Evolutionary conservation across 2,888 invertebrate species (phyloP).

Genomic region (Plagodis pulveraria): DNA sequence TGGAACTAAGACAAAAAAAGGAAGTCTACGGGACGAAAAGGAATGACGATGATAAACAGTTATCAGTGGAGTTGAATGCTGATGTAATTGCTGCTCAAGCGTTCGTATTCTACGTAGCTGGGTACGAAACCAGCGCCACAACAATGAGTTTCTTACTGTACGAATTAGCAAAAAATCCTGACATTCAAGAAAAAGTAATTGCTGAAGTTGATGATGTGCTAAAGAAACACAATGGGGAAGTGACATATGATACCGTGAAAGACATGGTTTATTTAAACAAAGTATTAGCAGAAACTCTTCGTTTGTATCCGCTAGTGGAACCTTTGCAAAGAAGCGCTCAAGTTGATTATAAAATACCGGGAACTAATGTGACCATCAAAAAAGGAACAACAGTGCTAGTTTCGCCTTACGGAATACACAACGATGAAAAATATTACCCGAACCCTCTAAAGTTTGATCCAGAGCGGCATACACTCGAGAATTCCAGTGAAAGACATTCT

Average conservation of each 20-base stretch:
- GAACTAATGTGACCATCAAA: constrained; percentile 55
- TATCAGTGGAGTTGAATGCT: constrained; percentile 50
- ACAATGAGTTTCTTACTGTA: constrained; percentile 62
- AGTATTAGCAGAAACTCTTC: constrained; percentile 64
- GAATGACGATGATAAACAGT: constrained; percentile 28
- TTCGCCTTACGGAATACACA: constrained; percentile 64
- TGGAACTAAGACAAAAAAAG: constrained; percentile 50
- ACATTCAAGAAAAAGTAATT: constrained; percentile 61
- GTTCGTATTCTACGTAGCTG: constrained; percentile 71
- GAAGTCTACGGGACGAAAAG: constrained; percentile 38
- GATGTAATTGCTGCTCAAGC: constrained; percentile 64
- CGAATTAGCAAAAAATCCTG: constrained; percentile 60
- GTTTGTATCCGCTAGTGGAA: constrained; percentile 72
- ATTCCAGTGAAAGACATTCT: constrained; percentile 50
- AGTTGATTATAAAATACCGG: constrained; percentile 59
- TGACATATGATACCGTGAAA: constrained; percentile 63
- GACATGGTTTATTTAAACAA: constrained; percentile 69
- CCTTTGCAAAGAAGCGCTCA: constrained; percentile 59
- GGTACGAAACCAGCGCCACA: constrained; percentile 73
- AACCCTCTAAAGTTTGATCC: constrained; percentile 71
- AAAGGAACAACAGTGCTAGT: constrained; percentile 58
- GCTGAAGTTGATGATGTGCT: constrained; percentile 57
- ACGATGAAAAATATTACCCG: constrained; percentile 66
- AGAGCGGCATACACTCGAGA: constrained; percentile 42
- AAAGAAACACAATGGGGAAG: constrained; percentile 48